A percentile compares a stretch with the other conserved stretches of the same genome.
phyloP scores from a whole-genome alignment of 2,888 invertebrate species.

The Cryptus armator region DNA sequence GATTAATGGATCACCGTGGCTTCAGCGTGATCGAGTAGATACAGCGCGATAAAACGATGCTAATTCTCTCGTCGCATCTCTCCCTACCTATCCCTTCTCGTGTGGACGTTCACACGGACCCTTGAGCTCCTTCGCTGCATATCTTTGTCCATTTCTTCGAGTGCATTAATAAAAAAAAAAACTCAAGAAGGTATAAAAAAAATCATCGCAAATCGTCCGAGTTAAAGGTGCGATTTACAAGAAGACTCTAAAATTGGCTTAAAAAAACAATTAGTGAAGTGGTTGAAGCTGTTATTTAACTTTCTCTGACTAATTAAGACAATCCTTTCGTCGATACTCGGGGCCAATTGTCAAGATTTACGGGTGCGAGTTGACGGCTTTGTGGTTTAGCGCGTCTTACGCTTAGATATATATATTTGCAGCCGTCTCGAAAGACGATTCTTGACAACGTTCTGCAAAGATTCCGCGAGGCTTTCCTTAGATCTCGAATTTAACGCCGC shows the following conservation, averaged over 20 bases:
- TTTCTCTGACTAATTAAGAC: constrained; percentile 64
- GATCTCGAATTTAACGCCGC: constrained; percentile 79
- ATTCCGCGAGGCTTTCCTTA: constrained; percentile 69
- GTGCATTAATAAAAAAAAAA: background rate
- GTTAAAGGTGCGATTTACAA: background rate
- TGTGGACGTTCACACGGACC: constrained; percentile 23
- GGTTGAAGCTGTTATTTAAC: constrained; percentile 7
- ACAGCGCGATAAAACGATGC: constrained; percentile 79
- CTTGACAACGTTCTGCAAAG: constrained; percentile 70
- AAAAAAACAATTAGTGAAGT: constrained; percentile 11
- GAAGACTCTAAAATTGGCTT: constrained; percentile 24
- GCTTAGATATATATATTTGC: constrained; percentile 67
- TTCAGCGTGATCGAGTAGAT: constrained; percentile 72
- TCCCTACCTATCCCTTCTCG: constrained; percentile 3
- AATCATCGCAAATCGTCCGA: background rate
- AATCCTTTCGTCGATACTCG: constrained; percentile 51
- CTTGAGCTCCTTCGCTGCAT: background rate
- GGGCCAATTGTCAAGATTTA: constrained; percentile 76
- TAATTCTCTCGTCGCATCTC: constrained; percentile 75
- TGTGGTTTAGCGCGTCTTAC: constrained; percentile 77
- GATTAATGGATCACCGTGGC: constrained; percentile 78
- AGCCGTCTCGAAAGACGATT: constrained; percentile 49
- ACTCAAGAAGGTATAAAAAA: background rate
- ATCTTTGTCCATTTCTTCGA: background rate
- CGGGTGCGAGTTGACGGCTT: constrained; percentile 78